phyloP scores from a whole-genome alignment of 2,113 vertebrate species.

The Mormyrus lacerda region DNA sequence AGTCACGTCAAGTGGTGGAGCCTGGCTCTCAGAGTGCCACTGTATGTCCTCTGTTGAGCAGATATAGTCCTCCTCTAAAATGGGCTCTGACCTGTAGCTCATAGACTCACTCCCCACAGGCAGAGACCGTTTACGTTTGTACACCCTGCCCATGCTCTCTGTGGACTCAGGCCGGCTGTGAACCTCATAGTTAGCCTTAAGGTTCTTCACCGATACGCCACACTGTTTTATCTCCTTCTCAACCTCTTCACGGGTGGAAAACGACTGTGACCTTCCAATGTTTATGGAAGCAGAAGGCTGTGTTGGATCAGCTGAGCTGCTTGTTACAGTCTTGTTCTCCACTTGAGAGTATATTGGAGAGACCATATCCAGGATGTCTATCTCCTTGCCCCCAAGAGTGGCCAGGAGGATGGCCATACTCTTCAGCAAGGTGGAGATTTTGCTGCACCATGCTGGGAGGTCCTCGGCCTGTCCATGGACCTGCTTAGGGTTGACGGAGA shows the following conservation, averaged over 20 bases:
- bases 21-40: constrained; percentile 29
- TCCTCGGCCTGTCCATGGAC: constrained; percentile 75
- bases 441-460: constrained; percentile 72
- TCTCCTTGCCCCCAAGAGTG: constrained; percentile 64
- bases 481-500: constrained; percentile 72
- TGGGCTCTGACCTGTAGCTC: constrained; percentile 51
- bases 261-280: constrained; percentile 76
- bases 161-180: constrained; percentile 44
- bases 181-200: constrained; percentile 84
- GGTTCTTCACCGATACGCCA: constrained; percentile 83
- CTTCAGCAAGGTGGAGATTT: constrained; percentile 70
- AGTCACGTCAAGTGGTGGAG: constrained; percentile 38
- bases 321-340: constrained; percentile 36
- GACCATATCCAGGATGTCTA: constrained; percentile 65
- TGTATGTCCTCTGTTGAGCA: constrained; percentile 30
- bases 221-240: constrained; percentile 84
- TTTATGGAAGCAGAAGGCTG: constrained; percentile 35
- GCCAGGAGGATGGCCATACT: constrained; percentile 73
- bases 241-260: constrained; percentile 79
- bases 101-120: constrained; percentile 49
- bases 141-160: constrained; percentile 48
- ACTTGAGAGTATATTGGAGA: constrained; percentile 43
- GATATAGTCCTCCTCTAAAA: constrained; percentile 62
- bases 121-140: constrained; percentile 66
- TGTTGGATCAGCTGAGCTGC: constrained; percentile 32